Conservation (phyloP, 1,140 invertebrate genomes). For the Steinernema feltiae region DNA sequence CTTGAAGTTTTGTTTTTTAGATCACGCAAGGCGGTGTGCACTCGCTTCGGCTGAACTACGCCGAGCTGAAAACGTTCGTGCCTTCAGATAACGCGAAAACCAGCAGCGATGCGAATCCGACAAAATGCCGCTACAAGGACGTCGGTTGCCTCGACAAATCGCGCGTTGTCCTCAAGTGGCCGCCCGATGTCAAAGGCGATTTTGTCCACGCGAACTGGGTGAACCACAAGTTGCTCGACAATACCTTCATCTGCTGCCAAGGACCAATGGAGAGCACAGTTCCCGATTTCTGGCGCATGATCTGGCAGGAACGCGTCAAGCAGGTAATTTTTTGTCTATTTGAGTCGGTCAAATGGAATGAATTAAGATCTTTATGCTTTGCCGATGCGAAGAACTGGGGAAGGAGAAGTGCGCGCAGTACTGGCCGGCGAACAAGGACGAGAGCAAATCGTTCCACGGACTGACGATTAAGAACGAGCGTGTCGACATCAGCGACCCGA, state of each 20-base stretch:
- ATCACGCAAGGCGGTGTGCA: too few relatives aligned
- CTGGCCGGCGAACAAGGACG: constrained; percentile 69
- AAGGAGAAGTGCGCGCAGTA: constrained; percentile 78
- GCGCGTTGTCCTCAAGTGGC: background rate
- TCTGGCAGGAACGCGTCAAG: constrained; percentile 91
- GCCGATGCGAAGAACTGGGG: constrained; percentile 89
- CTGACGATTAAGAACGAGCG: background rate
- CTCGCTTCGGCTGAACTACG: too few relatives aligned
- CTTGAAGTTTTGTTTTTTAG: too few relatives aligned
- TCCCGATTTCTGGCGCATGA: constrained; percentile 94
- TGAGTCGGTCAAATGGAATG: too few relatives aligned
- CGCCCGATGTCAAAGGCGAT: constrained; percentile 63
- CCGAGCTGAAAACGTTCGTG: too few relatives aligned
- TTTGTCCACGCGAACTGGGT: constrained; percentile 98
- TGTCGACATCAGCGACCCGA: background rate
- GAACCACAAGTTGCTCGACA: constrained; percentile 19
- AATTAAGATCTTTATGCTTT: constrained; percentile 79
- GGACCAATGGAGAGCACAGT: constrained; percentile 82
- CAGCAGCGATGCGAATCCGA: too few relatives aligned
- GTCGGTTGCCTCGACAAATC: background rate
- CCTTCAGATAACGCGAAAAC: too few relatives aligned
- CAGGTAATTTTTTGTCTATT: constrained; percentile 63
- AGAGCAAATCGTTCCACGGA: background rate
- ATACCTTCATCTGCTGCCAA: constrained; percentile 83
- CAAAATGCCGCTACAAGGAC: too few relatives aligned